Percentiles rank a stretch among this genome's conserved stretches.
Conservation (phyloP, 2,113 vertebrate genomes). For the Zootoca vivipara region DNA sequence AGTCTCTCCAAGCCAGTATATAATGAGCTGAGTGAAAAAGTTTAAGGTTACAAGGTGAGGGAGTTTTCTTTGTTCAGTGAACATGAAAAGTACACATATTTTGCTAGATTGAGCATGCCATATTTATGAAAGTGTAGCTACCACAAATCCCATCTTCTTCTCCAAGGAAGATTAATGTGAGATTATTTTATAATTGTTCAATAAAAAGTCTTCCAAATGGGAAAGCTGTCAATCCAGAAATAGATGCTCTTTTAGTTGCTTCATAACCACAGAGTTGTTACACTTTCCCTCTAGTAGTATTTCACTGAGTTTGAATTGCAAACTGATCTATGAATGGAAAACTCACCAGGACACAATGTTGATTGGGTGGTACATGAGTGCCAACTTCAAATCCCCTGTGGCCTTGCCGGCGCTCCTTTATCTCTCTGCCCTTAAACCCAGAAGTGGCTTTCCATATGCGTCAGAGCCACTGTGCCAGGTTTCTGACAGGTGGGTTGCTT, state of each 20-base stretch:
- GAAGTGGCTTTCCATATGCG: too few relatives aligned
- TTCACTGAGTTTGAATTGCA: neutral
- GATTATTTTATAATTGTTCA: constrained; percentile 36
- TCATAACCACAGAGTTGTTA: too few relatives aligned
- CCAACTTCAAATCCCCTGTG: neutral
- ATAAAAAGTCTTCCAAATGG: neutral
- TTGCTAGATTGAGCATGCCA: fast-evolving
- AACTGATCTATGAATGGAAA: neutral
- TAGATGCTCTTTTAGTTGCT: neutral
- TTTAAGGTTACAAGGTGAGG: neutral
- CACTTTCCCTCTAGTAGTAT: neutral
- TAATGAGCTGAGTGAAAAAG: neutral
- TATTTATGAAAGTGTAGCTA: constrained; percentile 30
- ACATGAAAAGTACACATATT: neutral
- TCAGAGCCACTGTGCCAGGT: too few relatives aligned
- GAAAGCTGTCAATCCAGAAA: neutral
- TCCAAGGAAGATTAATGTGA: neutral
- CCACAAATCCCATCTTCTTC: constrained; percentile 39
- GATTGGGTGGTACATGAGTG: neutral
- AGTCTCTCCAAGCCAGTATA: neutral
- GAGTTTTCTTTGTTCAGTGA: neutral
- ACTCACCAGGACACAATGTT: neutral
- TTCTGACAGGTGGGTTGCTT: too few relatives aligned
- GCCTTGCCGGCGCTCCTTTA: neutral
- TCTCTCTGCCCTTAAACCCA: neutral